phyloP scores from a whole-genome alignment of 2,888 invertebrate species.

The Sceliomorpha sp. region DNA sequence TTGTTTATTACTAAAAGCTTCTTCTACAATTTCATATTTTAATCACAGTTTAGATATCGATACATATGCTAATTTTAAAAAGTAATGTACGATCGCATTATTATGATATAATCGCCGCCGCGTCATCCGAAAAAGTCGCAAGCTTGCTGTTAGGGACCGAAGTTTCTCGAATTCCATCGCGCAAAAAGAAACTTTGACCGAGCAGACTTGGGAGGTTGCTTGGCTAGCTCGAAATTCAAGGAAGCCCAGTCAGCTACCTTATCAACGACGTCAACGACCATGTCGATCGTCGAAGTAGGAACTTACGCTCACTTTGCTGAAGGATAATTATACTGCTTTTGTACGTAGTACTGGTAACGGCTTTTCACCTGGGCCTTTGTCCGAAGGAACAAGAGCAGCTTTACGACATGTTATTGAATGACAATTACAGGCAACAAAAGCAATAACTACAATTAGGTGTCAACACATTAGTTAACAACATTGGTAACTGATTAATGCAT shows the following conservation, averaged over 20 bases:
- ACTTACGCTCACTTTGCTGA: conserved; percentile 54
- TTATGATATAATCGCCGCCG: conserved; percentile 2
- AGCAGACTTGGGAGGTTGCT: conserved; percentile 66
- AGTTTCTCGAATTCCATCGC: conserved; percentile 69
- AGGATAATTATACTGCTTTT: conserved; percentile 77
- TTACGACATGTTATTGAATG: conserved; percentile 48
- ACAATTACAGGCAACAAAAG: conserved; percentile 45
- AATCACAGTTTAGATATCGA: no score
- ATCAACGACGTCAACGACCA: conserved; percentile 49
- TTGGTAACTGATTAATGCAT: no score
- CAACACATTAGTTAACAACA: no score
- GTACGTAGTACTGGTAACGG: conserved; percentile 63
- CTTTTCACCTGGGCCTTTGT: conserved; percentile 60
- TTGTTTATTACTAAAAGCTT: conserved; percentile 56
- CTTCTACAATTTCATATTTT: no score
- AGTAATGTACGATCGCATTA: conserved; percentile 32
- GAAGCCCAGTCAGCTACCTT: conserved; percentile 73
- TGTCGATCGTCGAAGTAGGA: conserved; percentile 61
- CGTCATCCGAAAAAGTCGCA: conserved; percentile 58
- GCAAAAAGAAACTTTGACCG: conserved; percentile 70
- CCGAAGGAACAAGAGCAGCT: conserved; percentile 27
- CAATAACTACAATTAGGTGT: no score
- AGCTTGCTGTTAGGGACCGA: conserved; percentile 65
- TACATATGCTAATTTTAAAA: no score
- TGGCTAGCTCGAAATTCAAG: conserved; percentile 70